Evolutionary conservation across 2,113 vertebrate species (phyloP).

Genomic region (Dicaeum eximium): DNA sequence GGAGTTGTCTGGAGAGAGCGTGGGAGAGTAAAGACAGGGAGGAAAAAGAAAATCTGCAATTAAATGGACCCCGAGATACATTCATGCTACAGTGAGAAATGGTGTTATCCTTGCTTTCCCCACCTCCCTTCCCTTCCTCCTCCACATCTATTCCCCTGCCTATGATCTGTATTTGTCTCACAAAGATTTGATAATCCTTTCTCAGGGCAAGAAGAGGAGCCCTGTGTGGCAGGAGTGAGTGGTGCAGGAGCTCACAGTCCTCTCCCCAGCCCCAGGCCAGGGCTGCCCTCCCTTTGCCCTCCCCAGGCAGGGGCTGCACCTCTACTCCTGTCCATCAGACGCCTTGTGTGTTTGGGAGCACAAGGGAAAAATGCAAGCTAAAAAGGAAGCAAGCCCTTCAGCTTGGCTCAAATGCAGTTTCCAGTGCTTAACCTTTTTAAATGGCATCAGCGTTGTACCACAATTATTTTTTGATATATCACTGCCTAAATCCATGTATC

Average conservation of each 20-base stretch:
- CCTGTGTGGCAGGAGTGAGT: background rate
- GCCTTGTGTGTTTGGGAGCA: background rate
- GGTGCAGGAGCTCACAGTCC: background rate
- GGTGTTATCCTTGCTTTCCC: background rate
- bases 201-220: background rate
- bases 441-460: background rate
- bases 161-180: background rate
- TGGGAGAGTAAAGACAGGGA: background rate
- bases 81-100: background rate
- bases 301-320: background rate
- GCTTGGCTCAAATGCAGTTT: background rate
- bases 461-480: slow-evolving; percentile 9
- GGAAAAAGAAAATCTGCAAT: background rate
- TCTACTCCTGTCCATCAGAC: background rate
- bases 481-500: background rate
- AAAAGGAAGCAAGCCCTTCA: background rate
- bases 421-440: slow-evolving; percentile 31
- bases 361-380: background rate
- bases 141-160: background rate
- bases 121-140: background rate
- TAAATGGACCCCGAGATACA: background rate
- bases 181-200: background rate
- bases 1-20: background rate
- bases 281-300: background rate
- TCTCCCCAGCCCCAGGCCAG: too few relatives aligned